Conservation (phyloP, 2,888 invertebrate genomes). For the Epinotia demarniana region DNA sequence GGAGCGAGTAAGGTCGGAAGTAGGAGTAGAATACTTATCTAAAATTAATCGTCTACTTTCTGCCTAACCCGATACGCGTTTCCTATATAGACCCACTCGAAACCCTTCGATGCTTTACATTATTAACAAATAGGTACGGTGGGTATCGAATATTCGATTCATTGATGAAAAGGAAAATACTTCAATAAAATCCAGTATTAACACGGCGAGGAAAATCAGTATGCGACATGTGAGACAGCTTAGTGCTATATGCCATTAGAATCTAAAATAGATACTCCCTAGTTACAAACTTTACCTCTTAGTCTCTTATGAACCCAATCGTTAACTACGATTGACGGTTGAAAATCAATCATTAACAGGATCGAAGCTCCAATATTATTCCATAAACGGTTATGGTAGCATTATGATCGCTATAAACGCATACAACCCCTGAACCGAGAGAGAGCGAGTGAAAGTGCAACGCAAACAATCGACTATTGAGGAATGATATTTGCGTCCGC, state of each 20-base stretch:
- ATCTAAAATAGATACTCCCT: neutral
- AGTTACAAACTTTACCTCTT: too few species aligned
- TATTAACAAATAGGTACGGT: slow-evolving; percentile 12
- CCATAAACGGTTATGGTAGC: slow-evolving; percentile 21
- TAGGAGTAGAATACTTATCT: neutral
- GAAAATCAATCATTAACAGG: slow-evolving; percentile 4
- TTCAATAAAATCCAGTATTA: neutral
- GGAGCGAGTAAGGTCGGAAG: neutral
- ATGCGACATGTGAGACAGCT: too few species aligned
- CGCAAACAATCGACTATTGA: slow-evolving; percentile 40
- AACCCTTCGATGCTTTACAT: slow-evolving; percentile 9
- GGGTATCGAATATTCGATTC: slow-evolving; percentile 11
- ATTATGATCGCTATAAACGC: slow-evolving; percentile 33
- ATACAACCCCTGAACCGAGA: slow-evolving; percentile 41
- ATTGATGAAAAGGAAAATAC: slow-evolving; percentile 2
- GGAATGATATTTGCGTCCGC: slow-evolving; percentile 21
- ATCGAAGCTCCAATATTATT: slow-evolving; percentile 18
- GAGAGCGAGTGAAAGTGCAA: slow-evolving; percentile 40
- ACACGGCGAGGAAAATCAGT: neutral
- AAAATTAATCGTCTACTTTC: neutral
- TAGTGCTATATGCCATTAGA: neutral
- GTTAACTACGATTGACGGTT: neutral
- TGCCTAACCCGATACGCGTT: neutral
- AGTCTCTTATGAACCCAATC: too few species aligned
- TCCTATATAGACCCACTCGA: slow-evolving; percentile 1